Evolutionary conservation across 2,113 vertebrate genomes (phyloP).

Genomic region (Barbus barbus): DNA sequence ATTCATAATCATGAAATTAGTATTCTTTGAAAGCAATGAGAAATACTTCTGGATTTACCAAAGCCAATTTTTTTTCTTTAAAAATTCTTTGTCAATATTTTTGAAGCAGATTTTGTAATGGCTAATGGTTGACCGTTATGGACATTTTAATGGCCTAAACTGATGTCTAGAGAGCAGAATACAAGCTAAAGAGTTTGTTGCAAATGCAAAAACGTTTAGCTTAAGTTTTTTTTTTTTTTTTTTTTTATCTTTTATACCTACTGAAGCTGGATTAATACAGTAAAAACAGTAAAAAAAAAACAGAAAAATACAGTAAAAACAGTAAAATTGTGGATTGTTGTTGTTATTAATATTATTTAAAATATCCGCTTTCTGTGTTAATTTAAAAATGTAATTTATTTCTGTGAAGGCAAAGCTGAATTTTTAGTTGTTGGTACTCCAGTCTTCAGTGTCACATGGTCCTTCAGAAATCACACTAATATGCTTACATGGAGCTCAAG

Average conservation of each 20-base stretch:
- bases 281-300: too few relatives aligned
- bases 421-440: too few relatives aligned
- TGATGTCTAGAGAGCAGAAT: not conserved
- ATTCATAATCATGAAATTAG: constrained; percentile 77
- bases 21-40: constrained; percentile 70
- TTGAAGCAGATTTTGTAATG: not conserved
- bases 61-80: constrained; percentile 62
- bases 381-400: too few relatives aligned
- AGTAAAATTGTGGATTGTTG: not conserved
- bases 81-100: constrained; percentile 23
- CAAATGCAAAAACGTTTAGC: too few relatives aligned
- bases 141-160: not conserved
- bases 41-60: constrained; percentile 66
- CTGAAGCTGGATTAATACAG: too few relatives aligned
- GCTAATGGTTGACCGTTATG: not conserved
- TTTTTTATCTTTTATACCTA: not conserved
- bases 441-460: too few relatives aligned
- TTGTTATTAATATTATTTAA: not conserved
- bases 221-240: not conserved
- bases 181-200: not conserved
- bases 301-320: not conserved
- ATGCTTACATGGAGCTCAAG: not conserved
- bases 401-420: too few relatives aligned
- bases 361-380: not conserved
- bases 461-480: too few relatives aligned